Base-by-base conservation (phyloP, 1,140 invertebrate genomes). In the Rhynchophorus ferrugineus region DNA sequence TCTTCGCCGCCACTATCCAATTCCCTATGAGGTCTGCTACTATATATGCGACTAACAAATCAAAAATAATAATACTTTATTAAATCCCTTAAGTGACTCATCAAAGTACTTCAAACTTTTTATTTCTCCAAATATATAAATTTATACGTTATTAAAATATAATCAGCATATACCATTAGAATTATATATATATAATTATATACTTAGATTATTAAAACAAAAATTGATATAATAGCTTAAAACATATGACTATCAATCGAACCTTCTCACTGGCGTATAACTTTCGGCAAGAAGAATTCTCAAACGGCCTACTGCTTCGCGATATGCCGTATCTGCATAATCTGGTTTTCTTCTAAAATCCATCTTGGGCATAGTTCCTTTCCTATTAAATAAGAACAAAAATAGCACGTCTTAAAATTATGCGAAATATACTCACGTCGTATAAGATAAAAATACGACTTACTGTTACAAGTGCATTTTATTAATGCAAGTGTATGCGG, bases 311-410 rank as follows among this genome's bases (percentile, higher is more conserved):
- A 90, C 86, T 2, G 87, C 87, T 69, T 89, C 85, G 57, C 83
- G 79, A 60, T 90, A 89, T 2, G 84, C 85, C 45, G 83, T 73
- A 61, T 89, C 87, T 0, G 85, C 87, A 60, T 88, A 88, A 71
- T 89, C 84, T 33, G 83, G 80, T 17, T 78, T 73, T 61, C 78
- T 79, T 58, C 64, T 69, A 62, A 78, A 66, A 17, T 69, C 68
- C 64, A 69, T 66, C 60, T 67, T 69, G 8, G 60, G 51, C n/a
- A 42, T 29, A 18, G 37, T 38, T 11, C 62, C 45, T 50, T 67
- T 67, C 39, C 65, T 67, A 42, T 16, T 57, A 58, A 43, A 6
- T 29, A 16, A 41, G n/a, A 20, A 16, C n/a, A n/a, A n/a, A n/a
- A 44, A 3, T 39, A 14, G n/a, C 37, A 1, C 14, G 2, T 29